Conservation (phyloP, 2,113 vertebrate genomes). For the Catagonus wagneri region DNA sequence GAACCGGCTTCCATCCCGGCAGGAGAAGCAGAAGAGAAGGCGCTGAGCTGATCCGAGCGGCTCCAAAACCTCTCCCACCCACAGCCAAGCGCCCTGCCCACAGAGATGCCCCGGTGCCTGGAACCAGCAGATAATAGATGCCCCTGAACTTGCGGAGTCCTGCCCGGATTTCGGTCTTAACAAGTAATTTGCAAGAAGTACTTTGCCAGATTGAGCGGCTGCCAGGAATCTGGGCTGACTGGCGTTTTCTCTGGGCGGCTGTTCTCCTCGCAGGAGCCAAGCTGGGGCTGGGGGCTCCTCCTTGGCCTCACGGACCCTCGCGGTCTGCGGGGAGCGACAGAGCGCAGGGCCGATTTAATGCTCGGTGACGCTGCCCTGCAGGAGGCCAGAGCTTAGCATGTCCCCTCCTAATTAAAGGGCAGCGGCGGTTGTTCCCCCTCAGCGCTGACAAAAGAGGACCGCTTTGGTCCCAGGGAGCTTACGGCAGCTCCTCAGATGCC, state of each 20-base stretch:
- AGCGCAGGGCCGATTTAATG: not conserved
- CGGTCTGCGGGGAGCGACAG: not conserved
- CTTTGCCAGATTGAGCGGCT: not conserved
- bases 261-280: not conserved
- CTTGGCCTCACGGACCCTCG: not conserved
- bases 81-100: not conserved
- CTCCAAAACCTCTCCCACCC: not conserved
- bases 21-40: not conserved
- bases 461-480: not conserved
- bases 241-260: not conserved
- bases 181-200: not conserved
- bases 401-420: conserved; percentile 19
- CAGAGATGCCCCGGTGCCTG: not conserved
- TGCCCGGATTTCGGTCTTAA: not conserved
- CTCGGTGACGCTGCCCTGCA: not conserved
- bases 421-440: conserved; percentile 5
- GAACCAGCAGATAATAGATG: not conserved
- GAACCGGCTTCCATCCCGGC: accelerated
- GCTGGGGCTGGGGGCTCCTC: not conserved
- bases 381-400: not conserved
- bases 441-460: not conserved
- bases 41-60: accelerated
- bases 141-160: not conserved
- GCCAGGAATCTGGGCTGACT: not conserved
- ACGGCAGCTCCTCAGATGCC: not conserved